Base-by-base conservation (phyloP, 2,113 vertebrate genomes). In the Lates calcarifer region DNA sequence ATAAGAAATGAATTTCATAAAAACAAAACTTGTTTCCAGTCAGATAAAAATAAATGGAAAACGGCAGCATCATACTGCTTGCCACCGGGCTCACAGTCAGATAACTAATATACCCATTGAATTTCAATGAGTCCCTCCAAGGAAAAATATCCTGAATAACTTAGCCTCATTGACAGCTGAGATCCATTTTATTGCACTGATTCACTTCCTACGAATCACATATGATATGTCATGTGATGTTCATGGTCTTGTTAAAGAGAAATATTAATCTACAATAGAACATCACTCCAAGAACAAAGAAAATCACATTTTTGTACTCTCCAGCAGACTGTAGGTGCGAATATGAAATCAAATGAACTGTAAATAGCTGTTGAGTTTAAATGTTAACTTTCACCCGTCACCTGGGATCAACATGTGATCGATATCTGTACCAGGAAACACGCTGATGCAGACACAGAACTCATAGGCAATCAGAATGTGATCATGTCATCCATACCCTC, bases 51-150 rank as follows among this genome's bases (percentile, higher is more conserved):
- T 82, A 69, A 88, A 84, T 81, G 83, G 70, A 66, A 85, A 87
- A 80, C 75, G 74, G 79, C 49, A 12, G 64, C 47, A 2, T 85
- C 76, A 80, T 79, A 72, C 79, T 53, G 82, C 26, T 81, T 24
- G 65, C 82, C 85, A 74, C 57, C 26, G 29, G 85, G 76, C 69
- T 53, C 73, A 14, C 76, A 78, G 74, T 81, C 86, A 82, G 83
- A 79, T 88, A 82, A 86, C 86, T 88, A 88, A 88, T 86, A 78
- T 84, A 73, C 58, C 78, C 77, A 86, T 85, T 87, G 85, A 89
- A 89, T 87, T 79, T 87, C 84, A 87, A 86, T 89, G 83, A 86
- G 86, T 76, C 77, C 79, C 83, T 87, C 60, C 64, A 77, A 87
- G 88, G 85, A 83, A 83, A 87, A 85, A 79, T 67, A 72, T 83